Evolutionary conservation across 2,797 vertebrate genomes (phyloP), one percentile per base, ranked within the genome.

Genomic region (Merluccius polli): DNA sequence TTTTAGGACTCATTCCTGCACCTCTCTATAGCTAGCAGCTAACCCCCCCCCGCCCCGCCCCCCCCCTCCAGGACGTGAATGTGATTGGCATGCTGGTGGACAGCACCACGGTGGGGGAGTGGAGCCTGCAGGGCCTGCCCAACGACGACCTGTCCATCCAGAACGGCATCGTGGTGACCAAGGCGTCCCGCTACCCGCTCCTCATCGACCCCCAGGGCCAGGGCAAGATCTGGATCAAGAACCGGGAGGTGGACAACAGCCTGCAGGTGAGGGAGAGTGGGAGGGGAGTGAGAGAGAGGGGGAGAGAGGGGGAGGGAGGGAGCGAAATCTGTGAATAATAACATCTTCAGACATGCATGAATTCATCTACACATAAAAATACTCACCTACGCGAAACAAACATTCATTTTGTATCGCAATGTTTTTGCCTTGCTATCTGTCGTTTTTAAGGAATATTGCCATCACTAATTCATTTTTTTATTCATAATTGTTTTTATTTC

Each of bases 131-230:
- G 85, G 95, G 95, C 72, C 85, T 96, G 74, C 95, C 95, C 13
- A 94, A 87, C 1, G 94, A 96, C 74, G 95, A 96, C 59, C 92
- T 96, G 77, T 96, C 95, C 65, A 90, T 95, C 81, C 95, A 96
- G 85, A 96, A 96, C 15, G 95, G 94, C 79, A 95, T 96, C 13
- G 95, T 96, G 72, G 95, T 95, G 77, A 95, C 94, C 2, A 95
- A 94, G 84, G 93, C 95, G 0, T 92, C 95, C 9, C 92, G 94
- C 71, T 96, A 94, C 81, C 95, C 95, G 0, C 90, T 96, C 74
- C 88, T 96, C 38, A 96, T 96, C 69, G 95, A 96, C 89, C 95
- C 95, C 15, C 95, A 96, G 88, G 93, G 94, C 38, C 95, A 96
- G 84, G 95, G 94, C 80, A 95, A 96, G 86, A 93, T 83, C 75